Evolutionary conservation across 1,140 invertebrate genomes (phyloP).

Genomic region (Ctenoplectra terminalis): DNA sequence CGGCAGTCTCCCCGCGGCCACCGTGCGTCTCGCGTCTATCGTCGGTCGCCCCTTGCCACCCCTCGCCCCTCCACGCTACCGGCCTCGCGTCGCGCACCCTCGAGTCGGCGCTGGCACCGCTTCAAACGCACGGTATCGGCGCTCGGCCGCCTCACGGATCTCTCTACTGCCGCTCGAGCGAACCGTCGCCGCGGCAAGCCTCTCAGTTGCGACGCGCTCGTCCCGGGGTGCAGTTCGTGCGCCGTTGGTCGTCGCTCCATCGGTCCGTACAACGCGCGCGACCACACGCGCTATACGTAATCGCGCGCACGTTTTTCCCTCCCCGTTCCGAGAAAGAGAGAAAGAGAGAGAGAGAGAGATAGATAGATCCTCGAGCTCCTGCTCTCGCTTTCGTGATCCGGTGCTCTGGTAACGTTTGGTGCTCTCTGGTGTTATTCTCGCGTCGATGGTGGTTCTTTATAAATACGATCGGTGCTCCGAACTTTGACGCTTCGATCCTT

Average conservation of each 20-base stretch:
- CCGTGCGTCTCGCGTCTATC: neutral
- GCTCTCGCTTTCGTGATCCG: neutral
- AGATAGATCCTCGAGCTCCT: no score
- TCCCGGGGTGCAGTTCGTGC: conserved; percentile 80
- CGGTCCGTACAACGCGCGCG: conserved; percentile 54
- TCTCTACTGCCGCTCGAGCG: conserved; percentile 60
- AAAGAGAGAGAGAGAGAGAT: neutral
- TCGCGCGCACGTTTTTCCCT: conserved; percentile 24
- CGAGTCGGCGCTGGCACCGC: conserved; percentile 44
- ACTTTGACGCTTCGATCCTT: no score
- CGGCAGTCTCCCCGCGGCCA: neutral
- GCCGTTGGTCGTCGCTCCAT: conserved; percentile 64
- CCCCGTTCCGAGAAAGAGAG: neutral
- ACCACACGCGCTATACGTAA: conserved; percentile 33
- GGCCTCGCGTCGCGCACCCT: no score
- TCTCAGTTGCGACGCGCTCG: conserved; percentile 83
- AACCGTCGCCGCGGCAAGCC: conserved; percentile 63
- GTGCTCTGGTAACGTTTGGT: conserved; percentile 22
- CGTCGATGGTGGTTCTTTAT: no score
- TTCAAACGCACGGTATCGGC: conserved; percentile 50
- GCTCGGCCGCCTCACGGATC: conserved; percentile 58
- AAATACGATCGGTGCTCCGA: no score
- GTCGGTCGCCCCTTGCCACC: neutral
- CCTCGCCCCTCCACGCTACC: no score
- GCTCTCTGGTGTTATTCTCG: no score